Conservation (phyloP, 2,113 vertebrate species). For the Heterocephalus glaber region DNA sequence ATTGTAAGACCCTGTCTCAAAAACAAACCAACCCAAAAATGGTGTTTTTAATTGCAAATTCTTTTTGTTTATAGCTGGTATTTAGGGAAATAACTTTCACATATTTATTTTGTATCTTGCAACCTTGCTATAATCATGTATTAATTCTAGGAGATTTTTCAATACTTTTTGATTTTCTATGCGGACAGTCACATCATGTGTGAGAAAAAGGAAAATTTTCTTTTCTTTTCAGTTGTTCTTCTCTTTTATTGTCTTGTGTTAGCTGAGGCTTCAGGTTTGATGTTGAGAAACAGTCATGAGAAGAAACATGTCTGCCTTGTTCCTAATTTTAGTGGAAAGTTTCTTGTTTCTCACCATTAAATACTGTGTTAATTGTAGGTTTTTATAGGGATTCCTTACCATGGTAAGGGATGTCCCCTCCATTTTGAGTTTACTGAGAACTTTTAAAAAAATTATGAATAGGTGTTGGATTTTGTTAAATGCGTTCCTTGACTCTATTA, state of each 20-base stretch:
- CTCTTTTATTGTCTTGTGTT: background rate
- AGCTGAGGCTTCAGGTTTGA: background rate
- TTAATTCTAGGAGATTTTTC: background rate
- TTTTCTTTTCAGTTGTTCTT: background rate
- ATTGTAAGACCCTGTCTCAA: background rate
- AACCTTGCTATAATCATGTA: background rate
- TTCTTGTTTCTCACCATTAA: background rate
- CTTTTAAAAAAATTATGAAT: background rate
- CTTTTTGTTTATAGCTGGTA: background rate
- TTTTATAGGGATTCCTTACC: background rate
- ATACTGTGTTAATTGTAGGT: background rate
- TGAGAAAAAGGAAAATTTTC: background rate
- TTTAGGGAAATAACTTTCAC: background rate
- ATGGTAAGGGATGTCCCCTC: background rate
- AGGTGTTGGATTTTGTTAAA: background rate
- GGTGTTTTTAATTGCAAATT: background rate
- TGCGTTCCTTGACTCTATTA: background rate
- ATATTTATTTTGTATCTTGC: background rate
- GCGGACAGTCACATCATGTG: background rate
- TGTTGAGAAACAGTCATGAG: background rate
- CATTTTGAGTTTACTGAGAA: background rate
- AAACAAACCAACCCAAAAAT: background rate
- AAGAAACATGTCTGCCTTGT: background rate
- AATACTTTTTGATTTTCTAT: background rate
- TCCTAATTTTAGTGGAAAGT: background rate